Evolutionary conservation across 2,797 vertebrate species (phyloP).

Genomic region (Sus cebifrons): DNA sequence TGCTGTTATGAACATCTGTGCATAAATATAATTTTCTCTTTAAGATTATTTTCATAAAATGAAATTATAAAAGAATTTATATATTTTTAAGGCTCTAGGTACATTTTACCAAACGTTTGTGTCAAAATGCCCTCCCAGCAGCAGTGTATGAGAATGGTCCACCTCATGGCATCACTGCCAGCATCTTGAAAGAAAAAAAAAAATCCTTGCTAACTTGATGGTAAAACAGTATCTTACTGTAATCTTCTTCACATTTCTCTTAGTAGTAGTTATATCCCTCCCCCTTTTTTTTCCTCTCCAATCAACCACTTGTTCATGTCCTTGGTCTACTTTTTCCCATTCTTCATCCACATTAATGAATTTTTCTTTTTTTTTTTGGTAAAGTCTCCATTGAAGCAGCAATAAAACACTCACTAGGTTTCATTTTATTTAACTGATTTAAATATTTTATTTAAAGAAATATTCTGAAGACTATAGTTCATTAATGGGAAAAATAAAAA

Average conservation of each 20-base stretch:
- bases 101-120: conserved; percentile 35
- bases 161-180: background rate
- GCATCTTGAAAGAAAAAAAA: conserved; percentile 35
- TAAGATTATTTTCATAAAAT: conserved; percentile 20
- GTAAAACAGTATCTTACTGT: conserved; percentile 5
- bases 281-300: background rate
- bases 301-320: background rate
- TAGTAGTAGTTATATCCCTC: background rate
- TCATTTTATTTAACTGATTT: conserved; percentile 62
- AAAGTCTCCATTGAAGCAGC: conserved; percentile 26
- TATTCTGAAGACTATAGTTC: conserved; percentile 66
- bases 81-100: background rate
- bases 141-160: background rate
- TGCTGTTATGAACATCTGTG: background rate
- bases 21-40: background rate
- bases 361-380: conserved; percentile 42
- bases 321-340: background rate
- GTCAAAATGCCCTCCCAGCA: background rate
- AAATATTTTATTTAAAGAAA: conserved; percentile 76
- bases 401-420: conserved; percentile 25
- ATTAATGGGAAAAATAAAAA: conserved; percentile 73
- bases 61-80: background rate
- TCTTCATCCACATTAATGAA: background rate
- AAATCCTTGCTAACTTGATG: conserved; percentile 24
- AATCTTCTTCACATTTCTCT: conserved; percentile 30